Evolutionary conservation across 1,140 invertebrate species (phyloP).

Genomic region (Eumeta japonica): DNA sequence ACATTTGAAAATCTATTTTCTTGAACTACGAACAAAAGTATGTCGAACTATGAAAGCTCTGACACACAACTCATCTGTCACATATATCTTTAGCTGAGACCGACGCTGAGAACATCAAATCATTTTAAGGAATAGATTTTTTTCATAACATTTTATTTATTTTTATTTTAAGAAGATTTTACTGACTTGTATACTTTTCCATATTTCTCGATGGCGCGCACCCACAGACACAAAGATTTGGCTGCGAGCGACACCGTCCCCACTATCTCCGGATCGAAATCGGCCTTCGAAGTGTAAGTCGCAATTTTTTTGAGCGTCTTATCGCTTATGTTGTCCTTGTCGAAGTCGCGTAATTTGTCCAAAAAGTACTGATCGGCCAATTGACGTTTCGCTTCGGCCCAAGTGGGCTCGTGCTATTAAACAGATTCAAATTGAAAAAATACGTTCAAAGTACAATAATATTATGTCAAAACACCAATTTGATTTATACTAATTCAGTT

Average conservation of each 20-base stretch:
- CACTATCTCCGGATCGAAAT: conserved; percentile 84
- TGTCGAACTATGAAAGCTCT: too few species aligned
- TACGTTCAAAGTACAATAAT: too few species aligned
- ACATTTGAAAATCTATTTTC: too few species aligned
- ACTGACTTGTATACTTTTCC: conserved; percentile 77
- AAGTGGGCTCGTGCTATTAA: conserved; percentile 69
- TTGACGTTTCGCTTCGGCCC: conserved; percentile 82
- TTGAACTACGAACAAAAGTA: too few species aligned
- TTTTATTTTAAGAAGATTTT: too few species aligned
- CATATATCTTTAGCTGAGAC: too few species aligned
- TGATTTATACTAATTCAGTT: neutral
- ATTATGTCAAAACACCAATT: conserved; percentile 3
- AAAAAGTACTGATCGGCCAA: conserved; percentile 77
- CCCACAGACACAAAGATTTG: conserved; percentile 85
- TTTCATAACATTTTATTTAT: too few species aligned
- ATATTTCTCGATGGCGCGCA: conserved; percentile 87
- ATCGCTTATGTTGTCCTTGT: conserved; percentile 84
- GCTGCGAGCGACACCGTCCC: conserved; percentile 77
- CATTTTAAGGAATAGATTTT: too few species aligned
- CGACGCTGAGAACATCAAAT: too few species aligned
- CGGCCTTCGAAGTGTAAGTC: conserved; percentile 74
- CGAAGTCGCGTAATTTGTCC: conserved; percentile 76
- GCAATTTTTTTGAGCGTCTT: conserved; percentile 77
- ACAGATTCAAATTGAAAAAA: neutral
- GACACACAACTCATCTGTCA: too few species aligned